Conservation (phyloP, 2,797 vertebrate species). For the Sebastes diaconus region DNA sequence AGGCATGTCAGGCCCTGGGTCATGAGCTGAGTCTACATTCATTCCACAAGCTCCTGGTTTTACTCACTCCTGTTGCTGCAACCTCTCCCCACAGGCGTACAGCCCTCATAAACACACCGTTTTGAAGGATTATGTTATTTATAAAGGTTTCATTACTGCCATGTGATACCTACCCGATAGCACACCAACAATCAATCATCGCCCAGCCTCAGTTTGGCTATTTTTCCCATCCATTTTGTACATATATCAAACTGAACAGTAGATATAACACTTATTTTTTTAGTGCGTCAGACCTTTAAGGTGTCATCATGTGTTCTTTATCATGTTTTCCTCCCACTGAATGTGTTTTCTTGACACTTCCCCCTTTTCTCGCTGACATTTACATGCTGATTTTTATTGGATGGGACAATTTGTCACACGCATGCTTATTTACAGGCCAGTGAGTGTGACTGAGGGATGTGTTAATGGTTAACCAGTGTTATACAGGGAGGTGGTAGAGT, state of each 20-base stretch:
- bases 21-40: slow-evolving; percentile 79
- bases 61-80: slow-evolving; percentile 14
- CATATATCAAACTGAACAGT: neutral
- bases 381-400: neutral
- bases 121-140: slow-evolving; percentile 57
- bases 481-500: slow-evolving; percentile 55
- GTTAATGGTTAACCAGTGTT: slow-evolving; percentile 79
- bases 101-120: slow-evolving; percentile 52
- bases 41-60: slow-evolving; percentile 39
- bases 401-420: neutral
- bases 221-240: neutral
- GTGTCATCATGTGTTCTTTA: neutral
- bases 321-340: neutral
- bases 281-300: neutral
- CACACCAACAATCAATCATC: slow-evolving; percentile 1
- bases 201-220: neutral
- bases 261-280: neutral
- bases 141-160: slow-evolving; percentile 46
- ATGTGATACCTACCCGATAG: slow-evolving; percentile 29
- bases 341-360: neutral
- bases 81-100: slow-evolving; percentile 5
- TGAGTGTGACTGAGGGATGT: slow-evolving; percentile 5
- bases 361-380: neutral
- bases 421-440: neutral
- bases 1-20: slow-evolving; percentile 47